Evolutionary conservation across 2,113 vertebrate genomes (phyloP).

Genomic region (Anhinga rufa): DNA sequence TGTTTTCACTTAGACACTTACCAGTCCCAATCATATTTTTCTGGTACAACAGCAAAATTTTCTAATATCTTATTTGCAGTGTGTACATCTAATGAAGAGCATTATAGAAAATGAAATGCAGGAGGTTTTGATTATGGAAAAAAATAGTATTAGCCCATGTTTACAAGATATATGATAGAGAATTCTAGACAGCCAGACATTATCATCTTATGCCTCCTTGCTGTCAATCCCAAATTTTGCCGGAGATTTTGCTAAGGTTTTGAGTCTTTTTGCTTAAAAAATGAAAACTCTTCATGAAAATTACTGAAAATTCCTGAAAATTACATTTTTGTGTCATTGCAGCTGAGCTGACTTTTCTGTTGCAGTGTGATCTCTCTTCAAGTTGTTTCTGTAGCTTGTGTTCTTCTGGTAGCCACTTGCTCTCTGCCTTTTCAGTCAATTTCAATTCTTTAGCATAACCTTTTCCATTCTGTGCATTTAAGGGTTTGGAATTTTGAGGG

Average conservation of each 20-base stretch:
- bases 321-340: not conserved
- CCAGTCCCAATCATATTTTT: not conserved
- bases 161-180: not conserved
- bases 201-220: not conserved
- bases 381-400: not conserved
- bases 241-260: not conserved
- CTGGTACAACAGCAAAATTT: not conserved
- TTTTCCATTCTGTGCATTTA: not conserved
- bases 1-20: not conserved
- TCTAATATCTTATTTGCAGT: not conserved
- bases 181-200: not conserved
- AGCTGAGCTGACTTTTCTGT: not conserved
- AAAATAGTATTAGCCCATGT: not conserved
- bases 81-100: not conserved
- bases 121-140: not conserved
- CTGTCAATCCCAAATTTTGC: not conserved
- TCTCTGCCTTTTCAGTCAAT: not conserved
- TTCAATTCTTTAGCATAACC: not conserved
- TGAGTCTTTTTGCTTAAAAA: not conserved
- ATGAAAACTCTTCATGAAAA: not conserved
- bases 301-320: not conserved
- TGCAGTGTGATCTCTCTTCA: not conserved
- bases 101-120: not conserved
- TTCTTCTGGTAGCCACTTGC: not conserved
- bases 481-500: not conserved